These are phyloP conservation scores for Lysiphlebus fabarum DNA, from an alignment of 1,140 invertebrate genomes.

Conservation along the genomic window DNA sequence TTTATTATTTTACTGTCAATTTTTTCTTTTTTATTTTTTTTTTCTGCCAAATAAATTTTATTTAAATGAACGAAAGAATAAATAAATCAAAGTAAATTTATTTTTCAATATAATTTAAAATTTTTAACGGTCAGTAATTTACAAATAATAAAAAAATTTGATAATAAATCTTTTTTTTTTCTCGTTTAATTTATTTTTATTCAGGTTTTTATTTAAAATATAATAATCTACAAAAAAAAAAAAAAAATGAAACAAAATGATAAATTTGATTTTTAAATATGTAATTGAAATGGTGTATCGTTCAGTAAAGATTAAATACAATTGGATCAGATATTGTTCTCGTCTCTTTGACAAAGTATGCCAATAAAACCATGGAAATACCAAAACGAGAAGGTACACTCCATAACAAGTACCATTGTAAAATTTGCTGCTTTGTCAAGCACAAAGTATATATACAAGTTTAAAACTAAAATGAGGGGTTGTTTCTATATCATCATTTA, in stretches of 20 bases:
- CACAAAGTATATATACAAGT: background rate
- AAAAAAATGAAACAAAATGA: no score
- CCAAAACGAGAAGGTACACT: constrained; percentile 7
- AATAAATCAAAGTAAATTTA: constrained; percentile 1
- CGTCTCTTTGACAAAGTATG: constrained; percentile 7
- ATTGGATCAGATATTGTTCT: constrained; percentile 19
- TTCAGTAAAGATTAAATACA: constrained; percentile 7
- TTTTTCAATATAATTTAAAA: no score
- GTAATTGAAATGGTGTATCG: constrained; percentile 3
- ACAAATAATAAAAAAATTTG: no score
- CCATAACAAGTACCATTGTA: constrained; percentile 31
- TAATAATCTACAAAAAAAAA: no score
- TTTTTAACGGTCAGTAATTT: no score
- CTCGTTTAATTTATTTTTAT: no score
- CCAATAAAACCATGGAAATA: constrained; percentile 11
- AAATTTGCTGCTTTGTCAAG: constrained; percentile 33
- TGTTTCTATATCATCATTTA: no score
- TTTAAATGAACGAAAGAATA: constrained; percentile 6
- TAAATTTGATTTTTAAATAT: background rate
- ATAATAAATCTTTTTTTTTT: no score
- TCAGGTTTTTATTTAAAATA: no score
- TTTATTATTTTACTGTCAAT: constrained; percentile 15
- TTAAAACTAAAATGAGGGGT: background rate
- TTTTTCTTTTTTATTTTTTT: no score
- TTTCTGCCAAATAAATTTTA: no score